Conservation (phyloP, 2,797 vertebrate genomes). For the Anabacerthia variegaticeps region DNA sequence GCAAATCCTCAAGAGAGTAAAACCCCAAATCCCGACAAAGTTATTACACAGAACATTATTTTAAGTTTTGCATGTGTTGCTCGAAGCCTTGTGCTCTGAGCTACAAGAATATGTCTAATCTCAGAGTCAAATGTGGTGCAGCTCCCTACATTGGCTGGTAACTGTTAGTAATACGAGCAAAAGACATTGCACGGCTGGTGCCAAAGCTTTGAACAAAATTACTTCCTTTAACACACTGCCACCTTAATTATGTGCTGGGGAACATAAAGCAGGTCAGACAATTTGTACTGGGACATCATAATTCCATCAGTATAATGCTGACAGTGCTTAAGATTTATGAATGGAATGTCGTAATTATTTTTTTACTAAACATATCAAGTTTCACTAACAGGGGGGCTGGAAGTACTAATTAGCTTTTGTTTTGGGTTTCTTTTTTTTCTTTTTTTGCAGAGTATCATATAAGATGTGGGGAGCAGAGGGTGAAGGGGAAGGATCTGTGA, state of each 20-base stretch:
- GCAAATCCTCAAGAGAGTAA: slow-evolving; percentile 7
- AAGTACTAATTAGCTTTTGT: slow-evolving; percentile 90
- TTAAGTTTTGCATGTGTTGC: slow-evolving; percentile 52
- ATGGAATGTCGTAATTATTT: slow-evolving; percentile 93
- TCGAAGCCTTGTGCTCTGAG: slow-evolving; percentile 42
- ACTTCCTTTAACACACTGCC: slow-evolving; percentile 91
- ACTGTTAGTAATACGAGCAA: slow-evolving; percentile 81
- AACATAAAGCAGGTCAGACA: slow-evolving; percentile 92
- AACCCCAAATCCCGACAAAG: slow-evolving; percentile 11
- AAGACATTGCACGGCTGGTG: slow-evolving; percentile 83
- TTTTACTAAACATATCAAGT: slow-evolving; percentile 85
- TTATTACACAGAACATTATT: background rate
- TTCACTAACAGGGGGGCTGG: slow-evolving; percentile 85
- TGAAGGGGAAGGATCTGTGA: slow-evolving; percentile 78
- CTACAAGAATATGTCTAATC: slow-evolving; percentile 47
- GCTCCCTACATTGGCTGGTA: slow-evolving; percentile 80
- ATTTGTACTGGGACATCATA: slow-evolving; percentile 97
- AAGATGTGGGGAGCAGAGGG: slow-evolving; percentile 72
- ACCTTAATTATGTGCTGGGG: slow-evolving; percentile 94
- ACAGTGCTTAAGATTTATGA: slow-evolving; percentile 93
- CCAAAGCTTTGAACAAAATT: slow-evolving; percentile 93
- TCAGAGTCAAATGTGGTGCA: slow-evolving; percentile 76
- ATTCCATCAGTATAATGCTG: slow-evolving; percentile 89
- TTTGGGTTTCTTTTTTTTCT: background rate
- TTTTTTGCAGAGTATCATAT: slow-evolving; percentile 80